A percentile compares a stretch with the other conserved stretches of the same genome.
Conservation (phyloP, 2,888 invertebrate species). For the Eristalis tenax region DNA sequence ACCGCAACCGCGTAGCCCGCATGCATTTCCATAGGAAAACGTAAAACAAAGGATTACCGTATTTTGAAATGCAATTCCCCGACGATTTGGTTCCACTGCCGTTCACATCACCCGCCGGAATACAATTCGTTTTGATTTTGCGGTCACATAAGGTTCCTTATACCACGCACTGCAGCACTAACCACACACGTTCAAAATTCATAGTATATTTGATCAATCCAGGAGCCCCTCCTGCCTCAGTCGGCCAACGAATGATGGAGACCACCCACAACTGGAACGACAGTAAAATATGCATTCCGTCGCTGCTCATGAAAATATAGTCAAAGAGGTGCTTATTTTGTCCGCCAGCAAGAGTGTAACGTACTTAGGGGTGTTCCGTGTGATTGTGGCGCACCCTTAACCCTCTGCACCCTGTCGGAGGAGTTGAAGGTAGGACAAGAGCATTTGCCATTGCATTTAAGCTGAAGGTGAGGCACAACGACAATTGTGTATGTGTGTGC, state of each 20-base stretch:
- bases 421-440: slow-evolving; percentile 57
- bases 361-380: slow-evolving; percentile 43
- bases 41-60: slow-evolving; percentile 4
- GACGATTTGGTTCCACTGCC: slow-evolving; percentile 35
- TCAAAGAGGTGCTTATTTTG: slow-evolving; percentile 33
- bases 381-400: slow-evolving; percentile 52
- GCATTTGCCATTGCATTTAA: slow-evolving; percentile 37
- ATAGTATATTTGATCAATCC: slow-evolving; percentile 17
- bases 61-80: slow-evolving; percentile 16
- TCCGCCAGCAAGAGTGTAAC: slow-evolving; percentile 27
- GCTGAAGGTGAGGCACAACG: slow-evolving; percentile 38
- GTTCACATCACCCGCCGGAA: slow-evolving; percentile 11
- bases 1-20: background rate
- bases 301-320: slow-evolving; percentile 53
- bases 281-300: slow-evolving; percentile 59
- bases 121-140: slow-evolving; percentile 45
- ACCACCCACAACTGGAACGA: background rate
- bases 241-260: background rate
- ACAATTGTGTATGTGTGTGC: background rate
- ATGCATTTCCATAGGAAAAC: background rate
- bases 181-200: slow-evolving; percentile 29
- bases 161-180: slow-evolving; percentile 22
- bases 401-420: slow-evolving; percentile 30
- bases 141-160: slow-evolving; percentile 30
- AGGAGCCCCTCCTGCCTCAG: background rate